Evolutionary conservation across 2,113 vertebrate genomes (phyloP).

Genomic region (Cygnus buccinator): DNA sequence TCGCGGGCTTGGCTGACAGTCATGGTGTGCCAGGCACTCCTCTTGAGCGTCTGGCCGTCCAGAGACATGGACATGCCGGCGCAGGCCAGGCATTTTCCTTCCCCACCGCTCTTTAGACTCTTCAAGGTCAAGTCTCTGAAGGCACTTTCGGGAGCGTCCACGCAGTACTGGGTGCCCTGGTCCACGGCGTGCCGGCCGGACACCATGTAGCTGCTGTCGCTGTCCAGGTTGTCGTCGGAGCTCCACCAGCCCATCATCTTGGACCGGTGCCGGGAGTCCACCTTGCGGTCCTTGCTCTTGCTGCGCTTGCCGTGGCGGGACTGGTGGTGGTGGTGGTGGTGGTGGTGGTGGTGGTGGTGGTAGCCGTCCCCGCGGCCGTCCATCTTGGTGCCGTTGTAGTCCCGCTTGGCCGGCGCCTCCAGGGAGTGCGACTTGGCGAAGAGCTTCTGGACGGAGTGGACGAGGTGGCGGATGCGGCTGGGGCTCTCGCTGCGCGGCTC

Average conservation of each 20-base stretch:
- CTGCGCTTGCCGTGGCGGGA: slow-evolving; percentile 89
- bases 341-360: slow-evolving; percentile 87
- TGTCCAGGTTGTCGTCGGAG: slow-evolving; percentile 98
- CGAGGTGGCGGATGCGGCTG: slow-evolving; percentile 96
- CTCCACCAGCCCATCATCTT: slow-evolving; percentile 97
- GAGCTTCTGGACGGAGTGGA: slow-evolving; percentile 97
- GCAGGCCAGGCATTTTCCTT: slow-evolving; percentile 94
- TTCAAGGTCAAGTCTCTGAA: slow-evolving; percentile 97
- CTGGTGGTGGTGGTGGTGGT: slow-evolving; percentile 89
- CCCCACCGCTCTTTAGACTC: slow-evolving; percentile 85
- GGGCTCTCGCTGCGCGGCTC: slow-evolving; percentile 96
- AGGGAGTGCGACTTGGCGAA: slow-evolving; percentile 99
- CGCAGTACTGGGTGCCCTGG: slow-evolving; percentile 82
- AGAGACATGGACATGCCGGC: slow-evolving; percentile 91
- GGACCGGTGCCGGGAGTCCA: slow-evolving; percentile 88
- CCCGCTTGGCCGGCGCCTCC: slow-evolving; percentile 92
- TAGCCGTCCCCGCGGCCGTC: slow-evolving; percentile 86
- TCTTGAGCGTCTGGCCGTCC: slow-evolving; percentile 91
- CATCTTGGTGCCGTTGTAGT: slow-evolving; percentile 91
- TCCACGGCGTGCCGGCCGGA: slow-evolving; percentile 77
- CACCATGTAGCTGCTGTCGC: slow-evolving; percentile 95
- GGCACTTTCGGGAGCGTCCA: slow-evolving; percentile 93
- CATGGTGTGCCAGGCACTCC: slow-evolving; percentile 98
- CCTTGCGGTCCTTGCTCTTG: slow-evolving; percentile 90
- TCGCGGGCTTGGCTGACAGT: slow-evolving; percentile 97